Evolutionary conservation across 2,113 vertebrate genomes (phyloP).

Genomic region (Accipiter cooperii): DNA sequence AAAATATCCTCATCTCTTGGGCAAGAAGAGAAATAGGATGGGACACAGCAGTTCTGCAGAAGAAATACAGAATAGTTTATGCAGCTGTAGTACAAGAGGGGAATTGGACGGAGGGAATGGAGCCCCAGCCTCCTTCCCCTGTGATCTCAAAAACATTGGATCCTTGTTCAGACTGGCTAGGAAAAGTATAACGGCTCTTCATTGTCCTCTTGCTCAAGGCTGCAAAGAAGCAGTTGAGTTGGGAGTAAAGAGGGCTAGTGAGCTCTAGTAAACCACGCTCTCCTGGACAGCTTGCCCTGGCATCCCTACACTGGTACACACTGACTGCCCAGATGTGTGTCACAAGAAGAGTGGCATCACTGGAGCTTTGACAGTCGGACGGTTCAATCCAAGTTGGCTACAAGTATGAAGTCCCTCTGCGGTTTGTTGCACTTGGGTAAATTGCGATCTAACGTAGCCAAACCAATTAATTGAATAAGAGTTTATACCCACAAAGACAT

Average conservation of each 20-base stretch:
- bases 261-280: background rate
- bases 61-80: background rate
- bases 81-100: background rate
- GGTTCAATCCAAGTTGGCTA: background rate
- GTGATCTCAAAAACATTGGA: too few relatives aligned
- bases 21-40: background rate
- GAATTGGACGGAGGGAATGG: background rate
- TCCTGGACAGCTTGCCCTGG: background rate
- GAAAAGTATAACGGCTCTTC: background rate
- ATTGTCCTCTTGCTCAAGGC: background rate
- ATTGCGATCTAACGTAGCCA: background rate
- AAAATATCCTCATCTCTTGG: background rate
- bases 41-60: background rate
- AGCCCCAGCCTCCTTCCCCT: background rate
- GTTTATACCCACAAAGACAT: background rate
- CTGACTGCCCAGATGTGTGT: fast-evolving
- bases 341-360: fast-evolving
- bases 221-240: background rate
- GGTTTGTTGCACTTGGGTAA: background rate
- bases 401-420: too few relatives aligned
- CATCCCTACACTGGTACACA: fast-evolving
- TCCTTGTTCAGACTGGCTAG: background rate
- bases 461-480: background rate
- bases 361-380: background rate
- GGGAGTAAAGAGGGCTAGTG: background rate